These are phyloP conservation scores for Mohoua ochrocephala DNA, from an alignment of 2,113 vertebrate species.

Conservation along the genomic window DNA sequence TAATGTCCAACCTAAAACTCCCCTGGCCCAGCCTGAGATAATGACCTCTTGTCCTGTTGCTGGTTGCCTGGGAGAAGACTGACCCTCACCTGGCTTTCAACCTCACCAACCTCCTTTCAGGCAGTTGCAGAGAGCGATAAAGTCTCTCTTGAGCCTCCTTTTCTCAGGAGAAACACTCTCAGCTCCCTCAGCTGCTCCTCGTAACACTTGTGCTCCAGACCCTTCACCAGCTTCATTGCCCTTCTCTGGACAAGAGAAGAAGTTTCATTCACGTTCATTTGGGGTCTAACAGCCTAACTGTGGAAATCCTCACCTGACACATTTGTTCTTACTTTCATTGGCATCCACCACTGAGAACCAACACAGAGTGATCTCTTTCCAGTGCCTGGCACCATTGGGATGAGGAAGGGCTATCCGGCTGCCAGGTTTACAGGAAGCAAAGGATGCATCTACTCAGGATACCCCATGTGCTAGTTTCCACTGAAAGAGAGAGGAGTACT, in stretches of 20 bases:
- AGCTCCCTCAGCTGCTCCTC: background rate
- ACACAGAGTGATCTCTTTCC: background rate
- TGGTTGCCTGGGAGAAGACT: background rate
- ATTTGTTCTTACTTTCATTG: background rate
- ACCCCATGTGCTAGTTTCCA: background rate
- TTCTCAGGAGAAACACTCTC: background rate
- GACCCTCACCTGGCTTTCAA: accelerated
- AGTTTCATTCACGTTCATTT: background rate
- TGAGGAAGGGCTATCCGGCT: background rate
- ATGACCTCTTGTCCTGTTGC: background rate
- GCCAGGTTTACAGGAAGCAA: background rate
- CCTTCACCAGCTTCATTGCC: background rate
- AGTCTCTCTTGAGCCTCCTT: background rate
- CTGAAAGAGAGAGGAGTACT: background rate
- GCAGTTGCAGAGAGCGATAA: background rate
- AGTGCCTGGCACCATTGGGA: background rate
- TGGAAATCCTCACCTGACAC: background rate
- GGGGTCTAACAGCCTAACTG: background rate
- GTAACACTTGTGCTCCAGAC: background rate
- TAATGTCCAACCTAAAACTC: background rate
- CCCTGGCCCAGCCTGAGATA: background rate
- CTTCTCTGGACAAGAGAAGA: background rate
- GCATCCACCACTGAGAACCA: background rate
- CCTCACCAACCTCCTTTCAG: background rate
- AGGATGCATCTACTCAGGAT: background rate